Conservation (phyloP, 2,888 invertebrate genomes). For the Chirona hameri region DNA sequence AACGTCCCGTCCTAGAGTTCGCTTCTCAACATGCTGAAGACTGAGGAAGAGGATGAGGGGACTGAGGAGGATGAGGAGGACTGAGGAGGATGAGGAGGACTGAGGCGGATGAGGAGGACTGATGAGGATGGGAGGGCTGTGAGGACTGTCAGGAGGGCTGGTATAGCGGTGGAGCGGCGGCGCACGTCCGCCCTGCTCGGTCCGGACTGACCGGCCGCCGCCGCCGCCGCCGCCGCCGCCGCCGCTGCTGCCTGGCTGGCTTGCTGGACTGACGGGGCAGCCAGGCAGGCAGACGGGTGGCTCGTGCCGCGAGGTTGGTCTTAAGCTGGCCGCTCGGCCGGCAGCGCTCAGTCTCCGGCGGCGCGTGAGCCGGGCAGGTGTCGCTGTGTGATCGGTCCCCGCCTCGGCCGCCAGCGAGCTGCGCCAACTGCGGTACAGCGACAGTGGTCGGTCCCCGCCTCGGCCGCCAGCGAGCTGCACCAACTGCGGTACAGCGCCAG, state of each 20-base stretch:
- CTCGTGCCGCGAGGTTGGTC: neutral
- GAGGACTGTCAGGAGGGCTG: too few relatives aligned
- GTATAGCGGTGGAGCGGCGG: too few relatives aligned
- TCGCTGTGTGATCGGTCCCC: neutral
- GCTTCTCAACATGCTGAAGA: too few relatives aligned
- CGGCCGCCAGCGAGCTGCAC: neutral
- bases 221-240: neutral
- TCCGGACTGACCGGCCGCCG: neutral
- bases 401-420: neutral
- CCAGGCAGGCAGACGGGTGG: neutral
- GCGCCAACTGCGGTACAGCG: neutral
- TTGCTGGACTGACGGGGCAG: neutral
- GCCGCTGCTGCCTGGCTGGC: neutral
- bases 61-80: too few relatives aligned
- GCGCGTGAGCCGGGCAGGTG: neutral
- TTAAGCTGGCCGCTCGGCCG: neutral
- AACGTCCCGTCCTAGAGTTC: too few relatives aligned
- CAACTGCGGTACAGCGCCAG: neutral
- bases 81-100: too few relatives aligned
- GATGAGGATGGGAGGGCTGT: too few relatives aligned
- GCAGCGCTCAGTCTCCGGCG: neutral
- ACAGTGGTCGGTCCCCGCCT: neutral
- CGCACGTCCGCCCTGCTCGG: neutral
- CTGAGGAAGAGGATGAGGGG: too few relatives aligned
- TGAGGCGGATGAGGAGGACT: too few relatives aligned